Conservation (phyloP, 2,797 vertebrate species). For the Bradypodion pumilum region DNA sequence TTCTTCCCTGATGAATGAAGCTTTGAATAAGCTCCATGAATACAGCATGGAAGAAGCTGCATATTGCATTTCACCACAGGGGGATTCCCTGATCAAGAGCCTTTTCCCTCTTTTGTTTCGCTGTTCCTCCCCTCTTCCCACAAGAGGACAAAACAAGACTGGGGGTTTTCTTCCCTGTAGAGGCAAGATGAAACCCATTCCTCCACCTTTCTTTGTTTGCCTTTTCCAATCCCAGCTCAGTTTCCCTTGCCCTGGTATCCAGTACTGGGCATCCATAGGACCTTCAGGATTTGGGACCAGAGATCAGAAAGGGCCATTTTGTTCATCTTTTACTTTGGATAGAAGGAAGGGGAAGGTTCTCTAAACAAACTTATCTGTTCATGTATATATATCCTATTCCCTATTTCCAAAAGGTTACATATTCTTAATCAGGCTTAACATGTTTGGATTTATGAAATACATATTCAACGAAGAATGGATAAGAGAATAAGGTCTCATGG, state of each 20-base stretch:
- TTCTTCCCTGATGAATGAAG: conserved; percentile 33
- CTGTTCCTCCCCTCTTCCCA: not conserved
- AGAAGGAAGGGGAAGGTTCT: not conserved
- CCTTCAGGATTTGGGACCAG: not conserved
- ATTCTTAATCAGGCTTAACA: too few species aligned
- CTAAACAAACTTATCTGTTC: too few species aligned
- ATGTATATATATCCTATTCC: too few species aligned
- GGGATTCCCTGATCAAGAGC: conserved; percentile 28
- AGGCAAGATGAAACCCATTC: not conserved
- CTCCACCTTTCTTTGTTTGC: not conserved
- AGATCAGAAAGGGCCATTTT: not conserved
- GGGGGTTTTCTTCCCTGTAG: not conserved
- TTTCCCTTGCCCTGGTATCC: conserved; percentile 21
- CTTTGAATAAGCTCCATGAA: conserved; percentile 38
- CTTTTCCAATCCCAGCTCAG: not conserved
- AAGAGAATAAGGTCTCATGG: too few species aligned
- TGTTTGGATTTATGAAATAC: too few species aligned
- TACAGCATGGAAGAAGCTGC: conserved; percentile 23
- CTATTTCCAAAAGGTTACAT: too few species aligned
- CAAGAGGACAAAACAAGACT: conserved; percentile 20
- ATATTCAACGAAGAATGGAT: too few species aligned
- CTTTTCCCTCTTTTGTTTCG: too few species aligned
- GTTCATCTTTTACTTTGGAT: not conserved
- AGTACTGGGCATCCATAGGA: conserved; percentile 10
- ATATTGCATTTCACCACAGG: conserved; percentile 36